Percentiles rank a stretch among this genome's conserved stretches.
Conservation (phyloP, 53 echinoderm and acorn worm species). For the Apostichopus leukothele region DNA sequence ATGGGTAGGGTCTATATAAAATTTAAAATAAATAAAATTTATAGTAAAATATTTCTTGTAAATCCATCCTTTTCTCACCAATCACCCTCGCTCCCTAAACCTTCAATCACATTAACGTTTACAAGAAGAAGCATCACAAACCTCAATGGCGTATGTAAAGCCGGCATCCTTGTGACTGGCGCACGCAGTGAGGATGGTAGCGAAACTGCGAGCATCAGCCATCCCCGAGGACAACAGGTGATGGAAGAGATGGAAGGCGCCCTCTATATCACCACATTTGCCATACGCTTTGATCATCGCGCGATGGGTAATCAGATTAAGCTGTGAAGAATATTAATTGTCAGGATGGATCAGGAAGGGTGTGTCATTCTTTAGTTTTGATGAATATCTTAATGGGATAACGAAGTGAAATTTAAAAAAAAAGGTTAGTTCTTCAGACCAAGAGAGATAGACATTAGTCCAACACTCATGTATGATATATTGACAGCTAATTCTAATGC, state of each 20-base stretch:
- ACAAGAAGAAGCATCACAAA: slow-evolving; percentile 29
- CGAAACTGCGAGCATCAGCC: slow-evolving; percentile 61
- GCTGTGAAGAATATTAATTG: slow-evolving; percentile 11
- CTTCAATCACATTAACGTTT: too few relatives aligned
- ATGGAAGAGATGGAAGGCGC: slow-evolving; percentile 77
- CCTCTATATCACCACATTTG: slow-evolving; percentile 87
- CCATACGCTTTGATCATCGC: slow-evolving; percentile 97
- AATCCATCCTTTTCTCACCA: too few relatives aligned
- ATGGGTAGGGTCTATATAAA: too few relatives aligned
- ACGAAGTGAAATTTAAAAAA: too few relatives aligned
- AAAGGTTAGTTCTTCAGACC: too few relatives aligned
- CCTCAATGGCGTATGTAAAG: slow-evolving; percentile 80
- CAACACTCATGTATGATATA: too few relatives aligned
- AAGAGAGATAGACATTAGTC: too few relatives aligned
- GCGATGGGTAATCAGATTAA: slow-evolving; percentile 82
- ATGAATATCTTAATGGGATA: too few relatives aligned
- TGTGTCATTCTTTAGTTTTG: neutral
- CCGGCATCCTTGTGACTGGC: slow-evolving; percentile 74
- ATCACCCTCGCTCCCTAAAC: too few relatives aligned
- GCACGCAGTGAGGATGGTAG: slow-evolving; percentile 83
- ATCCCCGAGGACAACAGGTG: slow-evolving; percentile 67
- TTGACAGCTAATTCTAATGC: too few relatives aligned
- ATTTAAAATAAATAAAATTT: too few relatives aligned
- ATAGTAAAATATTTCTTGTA: too few relatives aligned
- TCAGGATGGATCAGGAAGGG: neutral